A percentile compares a stretch with the other conserved stretches of the same genome.
phyloP scores from a whole-genome alignment of 2,888 invertebrate species.

The Disparrhopalites patrizii region DNA sequence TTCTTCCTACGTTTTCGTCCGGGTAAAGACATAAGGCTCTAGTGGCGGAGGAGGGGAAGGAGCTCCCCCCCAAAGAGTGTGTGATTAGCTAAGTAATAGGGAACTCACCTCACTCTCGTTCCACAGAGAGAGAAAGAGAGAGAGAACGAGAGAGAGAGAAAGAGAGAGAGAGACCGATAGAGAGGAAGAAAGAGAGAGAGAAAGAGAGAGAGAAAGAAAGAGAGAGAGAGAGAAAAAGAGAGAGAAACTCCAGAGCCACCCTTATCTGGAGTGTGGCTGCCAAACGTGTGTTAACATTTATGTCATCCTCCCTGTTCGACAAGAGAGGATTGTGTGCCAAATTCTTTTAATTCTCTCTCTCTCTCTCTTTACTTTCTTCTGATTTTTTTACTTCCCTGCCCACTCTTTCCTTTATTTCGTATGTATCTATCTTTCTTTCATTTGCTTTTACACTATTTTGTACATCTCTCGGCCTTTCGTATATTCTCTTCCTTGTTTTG shows the following conservation, averaged over 20 bases:
- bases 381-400: background rate
- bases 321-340: constrained; percentile 2
- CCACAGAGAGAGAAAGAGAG: too few relatives aligned
- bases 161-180: too few relatives aligned
- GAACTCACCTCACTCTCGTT: background rate
- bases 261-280: background rate
- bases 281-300: constrained; percentile 17
- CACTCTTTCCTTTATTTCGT: background rate
- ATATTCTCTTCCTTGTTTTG: too few relatives aligned
- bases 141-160: too few relatives aligned
- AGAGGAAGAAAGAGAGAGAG: background rate
- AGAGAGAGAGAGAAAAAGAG: background rate
- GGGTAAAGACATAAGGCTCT: background rate
- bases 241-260: background rate
- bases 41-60: too few relatives aligned
- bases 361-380: too few relatives aligned
- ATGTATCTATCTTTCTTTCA: too few relatives aligned
- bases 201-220: background rate
- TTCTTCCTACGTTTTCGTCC: background rate
- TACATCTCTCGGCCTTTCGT: too few relatives aligned
- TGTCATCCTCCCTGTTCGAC: constrained; percentile 9
- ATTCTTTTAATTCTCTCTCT: background rate
- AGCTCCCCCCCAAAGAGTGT: background rate
- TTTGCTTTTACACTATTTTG: too few relatives aligned
- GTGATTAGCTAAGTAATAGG: background rate